Percentiles rank a stretch among this genome's conserved stretches.
These are phyloP conservation scores for Lasioglossum oenotherae DNA, from an alignment of 2,888 invertebrate species.

Conservation along the genomic window DNA sequence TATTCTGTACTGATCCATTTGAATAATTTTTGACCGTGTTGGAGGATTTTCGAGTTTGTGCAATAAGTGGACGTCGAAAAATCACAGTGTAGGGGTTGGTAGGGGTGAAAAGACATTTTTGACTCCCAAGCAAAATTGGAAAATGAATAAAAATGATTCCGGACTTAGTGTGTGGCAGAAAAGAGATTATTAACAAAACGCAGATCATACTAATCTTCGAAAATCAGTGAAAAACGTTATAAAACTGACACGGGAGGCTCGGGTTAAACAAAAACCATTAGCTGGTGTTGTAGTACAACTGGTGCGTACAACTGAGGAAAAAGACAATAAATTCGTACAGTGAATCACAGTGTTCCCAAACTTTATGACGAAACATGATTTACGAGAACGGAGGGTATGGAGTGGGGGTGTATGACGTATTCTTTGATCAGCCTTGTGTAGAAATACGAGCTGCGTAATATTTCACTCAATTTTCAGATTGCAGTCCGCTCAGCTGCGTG, in stretches of 20 bases:
- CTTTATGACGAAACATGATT: constrained; percentile 5
- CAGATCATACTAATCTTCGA: no score
- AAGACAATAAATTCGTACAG: background rate
- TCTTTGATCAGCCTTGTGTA: constrained; percentile 14
- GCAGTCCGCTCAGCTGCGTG: constrained; percentile 15
- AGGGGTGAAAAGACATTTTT: background rate
- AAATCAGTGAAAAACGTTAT: background rate
- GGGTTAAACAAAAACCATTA: background rate
- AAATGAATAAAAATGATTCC: background rate
- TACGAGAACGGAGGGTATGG: background rate
- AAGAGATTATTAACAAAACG: background rate
- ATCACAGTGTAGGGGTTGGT: no score
- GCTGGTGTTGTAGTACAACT: no score
- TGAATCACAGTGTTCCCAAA: background rate
- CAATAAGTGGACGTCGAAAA: no score
- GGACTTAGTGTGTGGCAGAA: background rate
- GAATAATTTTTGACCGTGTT: no score
- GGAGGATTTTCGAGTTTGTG: no score
- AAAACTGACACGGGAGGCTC: background rate
- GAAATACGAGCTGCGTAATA: constrained; percentile 13
- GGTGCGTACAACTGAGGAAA: background rate
- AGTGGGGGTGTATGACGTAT: background rate
- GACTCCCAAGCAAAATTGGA: background rate
- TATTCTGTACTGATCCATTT: no score
- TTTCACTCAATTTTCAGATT: constrained; percentile 34